Conservation (phyloP, 2,113 vertebrate genomes). For the Stigmatopora argus region DNA sequence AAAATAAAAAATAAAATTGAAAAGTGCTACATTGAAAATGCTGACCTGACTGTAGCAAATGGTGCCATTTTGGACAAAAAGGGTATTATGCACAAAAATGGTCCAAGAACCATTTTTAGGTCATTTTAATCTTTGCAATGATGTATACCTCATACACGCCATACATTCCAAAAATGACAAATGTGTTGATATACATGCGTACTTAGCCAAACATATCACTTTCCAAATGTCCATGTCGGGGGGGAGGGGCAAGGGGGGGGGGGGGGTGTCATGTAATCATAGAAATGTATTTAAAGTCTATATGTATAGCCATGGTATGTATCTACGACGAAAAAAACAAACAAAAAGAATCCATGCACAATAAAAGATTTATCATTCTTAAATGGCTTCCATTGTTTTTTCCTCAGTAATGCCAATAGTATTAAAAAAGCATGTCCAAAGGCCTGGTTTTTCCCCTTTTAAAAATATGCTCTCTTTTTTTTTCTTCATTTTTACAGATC, state of each 20-base stretch:
- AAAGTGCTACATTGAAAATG: slow-evolving; percentile 56
- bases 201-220: slow-evolving; percentile 92
- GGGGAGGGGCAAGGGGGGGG: slow-evolving; percentile 70
- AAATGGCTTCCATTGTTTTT: slow-evolving; percentile 41
- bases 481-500: too few relatives aligned
- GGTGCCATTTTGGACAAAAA: slow-evolving; percentile 81
- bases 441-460: too few relatives aligned
- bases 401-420: too few relatives aligned
- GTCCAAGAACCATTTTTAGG: slow-evolving; percentile 83
- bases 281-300: slow-evolving; percentile 81
- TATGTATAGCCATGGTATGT: slow-evolving; percentile 83
- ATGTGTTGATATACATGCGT: slow-evolving; percentile 88
- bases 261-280: slow-evolving; percentile 80
- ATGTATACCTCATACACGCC: slow-evolving; percentile 85
- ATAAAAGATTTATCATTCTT: slow-evolving; percentile 98
- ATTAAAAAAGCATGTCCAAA: too few relatives aligned
- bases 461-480: too few relatives aligned
- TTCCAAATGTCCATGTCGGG: slow-evolving; percentile 84
- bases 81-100: slow-evolving; percentile 75
- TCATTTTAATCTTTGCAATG: slow-evolving; percentile 91
- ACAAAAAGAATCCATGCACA: slow-evolving; percentile 82
- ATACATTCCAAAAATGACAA: slow-evolving; percentile 93
- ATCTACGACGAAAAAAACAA: slow-evolving; percentile 70
- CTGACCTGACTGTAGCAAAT: slow-evolving; percentile 86
- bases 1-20: slow-evolving; percentile 49